Conservation (phyloP, 2,797 vertebrate genomes). For the Lycodopsis pacificus region DNA sequence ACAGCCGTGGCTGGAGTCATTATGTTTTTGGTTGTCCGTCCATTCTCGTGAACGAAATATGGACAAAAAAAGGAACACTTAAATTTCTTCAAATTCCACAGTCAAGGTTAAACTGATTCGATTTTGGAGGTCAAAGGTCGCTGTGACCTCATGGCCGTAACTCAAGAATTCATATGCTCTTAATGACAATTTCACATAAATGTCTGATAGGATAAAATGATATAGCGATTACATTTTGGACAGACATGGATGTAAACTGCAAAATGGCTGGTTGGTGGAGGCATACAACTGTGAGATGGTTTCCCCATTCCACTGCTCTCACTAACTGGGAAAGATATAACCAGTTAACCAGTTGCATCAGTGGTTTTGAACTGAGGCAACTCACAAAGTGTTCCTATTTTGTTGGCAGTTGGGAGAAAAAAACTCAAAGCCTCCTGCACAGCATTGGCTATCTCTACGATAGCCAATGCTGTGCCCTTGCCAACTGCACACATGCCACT, state of each 20-base stretch:
- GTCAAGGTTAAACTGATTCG: neutral
- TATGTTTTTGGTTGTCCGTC: neutral
- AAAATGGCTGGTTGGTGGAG: no score
- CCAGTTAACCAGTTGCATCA: neutral
- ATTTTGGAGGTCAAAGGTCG: neutral
- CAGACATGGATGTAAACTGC: no score
- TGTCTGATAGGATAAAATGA: neutral
- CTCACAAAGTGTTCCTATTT: neutral
- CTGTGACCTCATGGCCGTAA: no score
- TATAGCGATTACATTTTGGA: neutral
- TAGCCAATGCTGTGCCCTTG: neutral
- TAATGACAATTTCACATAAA: neutral
- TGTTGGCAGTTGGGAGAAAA: neutral
- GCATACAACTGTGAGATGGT: no score
- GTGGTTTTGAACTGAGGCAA: slow-evolving; percentile 2
- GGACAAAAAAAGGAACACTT: neutral
- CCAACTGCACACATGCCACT: neutral
- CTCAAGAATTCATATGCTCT: neutral
- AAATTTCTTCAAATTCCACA: no score
- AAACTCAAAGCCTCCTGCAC: neutral
- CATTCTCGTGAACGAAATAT: neutral
- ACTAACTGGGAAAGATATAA: neutral
- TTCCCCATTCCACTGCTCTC: no score
- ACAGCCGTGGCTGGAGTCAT: neutral
- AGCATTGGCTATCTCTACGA: neutral